phyloP scores from a whole-genome alignment of 2,113 vertebrate genomes.

The Erythrocercus mccallii region DNA sequence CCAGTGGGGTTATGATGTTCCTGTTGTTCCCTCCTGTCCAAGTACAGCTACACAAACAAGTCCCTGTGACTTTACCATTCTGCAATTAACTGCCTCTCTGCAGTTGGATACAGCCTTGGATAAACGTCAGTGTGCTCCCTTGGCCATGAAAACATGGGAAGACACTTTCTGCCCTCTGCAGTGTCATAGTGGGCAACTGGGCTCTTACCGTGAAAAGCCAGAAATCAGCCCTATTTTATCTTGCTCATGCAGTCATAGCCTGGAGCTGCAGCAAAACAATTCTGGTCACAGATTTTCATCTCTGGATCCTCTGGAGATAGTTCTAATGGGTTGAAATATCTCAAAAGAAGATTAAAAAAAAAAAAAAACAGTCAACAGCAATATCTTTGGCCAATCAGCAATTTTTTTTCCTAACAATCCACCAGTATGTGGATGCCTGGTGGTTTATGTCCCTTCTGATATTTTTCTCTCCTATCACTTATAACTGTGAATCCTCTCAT shows the following conservation, averaged over 20 bases:
- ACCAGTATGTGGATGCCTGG: background rate
- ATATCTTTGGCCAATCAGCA: background rate
- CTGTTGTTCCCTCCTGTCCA: background rate
- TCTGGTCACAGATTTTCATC: background rate
- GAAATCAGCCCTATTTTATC: background rate
- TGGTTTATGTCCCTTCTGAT: background rate
- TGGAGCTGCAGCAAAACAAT: background rate
- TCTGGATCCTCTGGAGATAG: background rate
- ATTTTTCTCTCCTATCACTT: background rate
- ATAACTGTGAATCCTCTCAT: slow-evolving; percentile 2
- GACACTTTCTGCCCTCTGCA: background rate
- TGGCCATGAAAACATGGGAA: background rate
- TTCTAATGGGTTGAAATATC: background rate
- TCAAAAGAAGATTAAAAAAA: background rate
- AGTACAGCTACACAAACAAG: background rate
- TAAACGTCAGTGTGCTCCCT: background rate
- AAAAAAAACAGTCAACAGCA: background rate
- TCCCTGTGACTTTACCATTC: background rate
- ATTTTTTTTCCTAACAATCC: background rate
- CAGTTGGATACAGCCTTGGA: background rate
- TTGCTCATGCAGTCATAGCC: background rate
- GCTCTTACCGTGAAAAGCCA: background rate
- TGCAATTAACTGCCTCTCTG: background rate
- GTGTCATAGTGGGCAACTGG: background rate
- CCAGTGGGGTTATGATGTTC: rapidly evolving